These are phyloP conservation scores for Syrrhaptes paradoxus DNA, from an alignment of 2,113 vertebrate species.

Conservation along the genomic window DNA sequence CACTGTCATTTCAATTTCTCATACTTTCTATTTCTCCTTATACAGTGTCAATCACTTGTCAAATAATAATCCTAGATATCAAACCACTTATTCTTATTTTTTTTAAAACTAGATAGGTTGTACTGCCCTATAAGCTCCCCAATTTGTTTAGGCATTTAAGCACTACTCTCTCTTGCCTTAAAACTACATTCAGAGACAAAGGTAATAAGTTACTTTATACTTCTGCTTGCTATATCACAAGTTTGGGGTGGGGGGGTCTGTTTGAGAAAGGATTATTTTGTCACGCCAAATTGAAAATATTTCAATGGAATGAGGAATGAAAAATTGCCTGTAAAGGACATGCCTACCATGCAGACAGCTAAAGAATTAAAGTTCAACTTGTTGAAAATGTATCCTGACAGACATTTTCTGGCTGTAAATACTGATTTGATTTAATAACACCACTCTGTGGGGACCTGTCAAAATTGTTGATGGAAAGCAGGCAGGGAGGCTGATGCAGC, in stretches of 20 bases:
- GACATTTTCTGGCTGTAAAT: conserved; percentile 8
- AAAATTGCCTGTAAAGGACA: neutral
- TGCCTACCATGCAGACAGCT: neutral
- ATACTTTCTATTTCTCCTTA: neutral
- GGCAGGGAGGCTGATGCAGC: neutral
- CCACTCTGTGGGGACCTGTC: neutral
- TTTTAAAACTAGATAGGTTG: neutral
- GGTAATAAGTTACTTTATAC: neutral
- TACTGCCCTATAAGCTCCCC: neutral
- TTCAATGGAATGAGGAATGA: neutral
- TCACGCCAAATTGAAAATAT: neutral
- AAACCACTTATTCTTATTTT: neutral
- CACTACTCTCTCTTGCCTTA: neutral
- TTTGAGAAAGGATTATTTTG: neutral
- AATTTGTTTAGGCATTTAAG: neutral
- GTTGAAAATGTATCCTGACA: conserved; percentile 23
- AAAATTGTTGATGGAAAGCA: conserved; percentile 5
- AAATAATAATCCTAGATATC: neutral
- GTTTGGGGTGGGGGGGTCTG: no score
- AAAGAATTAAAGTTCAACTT: conserved; percentile 19
- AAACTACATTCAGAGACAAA: neutral
- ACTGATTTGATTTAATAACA: conserved; percentile 10
- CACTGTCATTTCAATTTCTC: neutral
- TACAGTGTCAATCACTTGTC: neutral
- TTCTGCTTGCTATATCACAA: neutral